Conservation (phyloP, 2,888 invertebrate genomes). For the Mesorhabditis belari region DNA sequence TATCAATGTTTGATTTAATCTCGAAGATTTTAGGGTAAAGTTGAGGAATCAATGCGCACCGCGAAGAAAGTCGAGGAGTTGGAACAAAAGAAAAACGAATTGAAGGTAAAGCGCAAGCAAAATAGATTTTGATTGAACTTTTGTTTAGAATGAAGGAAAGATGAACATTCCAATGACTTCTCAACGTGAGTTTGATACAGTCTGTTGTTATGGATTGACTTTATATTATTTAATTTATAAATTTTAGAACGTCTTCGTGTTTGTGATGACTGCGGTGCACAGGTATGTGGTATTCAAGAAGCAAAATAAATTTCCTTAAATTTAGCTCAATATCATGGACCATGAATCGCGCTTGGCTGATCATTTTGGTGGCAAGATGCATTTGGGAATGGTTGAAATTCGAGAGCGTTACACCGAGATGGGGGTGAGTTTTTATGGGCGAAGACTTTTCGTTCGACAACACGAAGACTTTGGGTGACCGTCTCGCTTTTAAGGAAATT, state of each 20-base stretch:
- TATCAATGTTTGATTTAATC: too few relatives aligned
- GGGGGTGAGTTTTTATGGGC: slow-evolving; percentile 25
- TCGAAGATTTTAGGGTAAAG: too few relatives aligned
- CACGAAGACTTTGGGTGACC: too few relatives aligned
- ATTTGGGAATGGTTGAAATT: slow-evolving; percentile 95
- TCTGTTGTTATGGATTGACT: too few relatives aligned
- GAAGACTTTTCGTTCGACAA: too few relatives aligned
- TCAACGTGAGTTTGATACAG: too few relatives aligned
- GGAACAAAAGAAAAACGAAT: slow-evolving; percentile 80
- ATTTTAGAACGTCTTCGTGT: slow-evolving; percentile 44
- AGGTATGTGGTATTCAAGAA: slow-evolving; percentile 2
- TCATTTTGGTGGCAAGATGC: slow-evolving; percentile 97
- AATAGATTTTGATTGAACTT: neutral
- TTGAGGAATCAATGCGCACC: slow-evolving; percentile 80
- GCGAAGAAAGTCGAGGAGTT: slow-evolving; percentile 85
- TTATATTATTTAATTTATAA: too few relatives aligned
- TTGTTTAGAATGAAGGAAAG: too few relatives aligned
- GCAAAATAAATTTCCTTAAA: slow-evolving; percentile 65
- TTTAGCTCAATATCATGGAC: slow-evolving; percentile 81
- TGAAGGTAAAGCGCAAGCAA: slow-evolving; percentile 60
- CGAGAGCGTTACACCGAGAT: slow-evolving; percentile 83
- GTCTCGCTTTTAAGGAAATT: neutral
- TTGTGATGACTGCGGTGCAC: slow-evolving; percentile 45
- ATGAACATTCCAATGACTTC: too few relatives aligned
- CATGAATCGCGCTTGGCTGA: slow-evolving; percentile 95